Evolutionary conservation across 2,797 vertebrate species (phyloP).

Genomic region (Gymnothorax javanicus): DNA sequence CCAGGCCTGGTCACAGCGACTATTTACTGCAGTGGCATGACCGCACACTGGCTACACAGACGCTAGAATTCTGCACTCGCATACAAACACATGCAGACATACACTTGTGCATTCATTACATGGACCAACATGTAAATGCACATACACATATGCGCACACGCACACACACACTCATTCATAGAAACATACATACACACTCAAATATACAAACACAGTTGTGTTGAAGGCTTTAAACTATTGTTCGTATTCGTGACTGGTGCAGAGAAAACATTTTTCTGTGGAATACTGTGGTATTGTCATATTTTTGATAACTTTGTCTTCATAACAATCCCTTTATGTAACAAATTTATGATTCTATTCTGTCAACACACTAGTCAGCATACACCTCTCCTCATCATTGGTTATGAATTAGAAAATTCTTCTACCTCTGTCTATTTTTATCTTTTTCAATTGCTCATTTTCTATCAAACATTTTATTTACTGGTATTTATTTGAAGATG

Average conservation of each 20-base stretch:
- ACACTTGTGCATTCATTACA: background rate
- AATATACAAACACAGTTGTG: background rate
- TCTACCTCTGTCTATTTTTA: too few species aligned
- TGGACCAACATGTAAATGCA: background rate
- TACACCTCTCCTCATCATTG: too few species aligned
- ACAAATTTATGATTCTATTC: too few species aligned
- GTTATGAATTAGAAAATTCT: too few species aligned
- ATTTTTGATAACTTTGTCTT: too few species aligned
- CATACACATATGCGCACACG: background rate
- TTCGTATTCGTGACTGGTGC: background rate
- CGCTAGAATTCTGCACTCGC: background rate
- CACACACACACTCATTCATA: background rate
- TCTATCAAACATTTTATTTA: too few species aligned
- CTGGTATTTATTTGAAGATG: too few species aligned
- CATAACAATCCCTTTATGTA: too few species aligned
- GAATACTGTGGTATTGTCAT: too few species aligned
- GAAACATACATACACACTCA: background rate
- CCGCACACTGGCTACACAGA: constrained; percentile 57
- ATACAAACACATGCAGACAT: background rate
- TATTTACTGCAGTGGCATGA: constrained; percentile 70
- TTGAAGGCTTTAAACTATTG: background rate
- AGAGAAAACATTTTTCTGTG: background rate
- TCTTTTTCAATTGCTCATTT: too few species aligned
- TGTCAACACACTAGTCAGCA: too few species aligned
- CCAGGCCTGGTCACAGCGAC: constrained; percentile 44